A percentile compares a stretch with the other conserved stretches of the same genome.
Conservation (phyloP, 2,888 invertebrate species). For the Oligia strigilis region DNA sequence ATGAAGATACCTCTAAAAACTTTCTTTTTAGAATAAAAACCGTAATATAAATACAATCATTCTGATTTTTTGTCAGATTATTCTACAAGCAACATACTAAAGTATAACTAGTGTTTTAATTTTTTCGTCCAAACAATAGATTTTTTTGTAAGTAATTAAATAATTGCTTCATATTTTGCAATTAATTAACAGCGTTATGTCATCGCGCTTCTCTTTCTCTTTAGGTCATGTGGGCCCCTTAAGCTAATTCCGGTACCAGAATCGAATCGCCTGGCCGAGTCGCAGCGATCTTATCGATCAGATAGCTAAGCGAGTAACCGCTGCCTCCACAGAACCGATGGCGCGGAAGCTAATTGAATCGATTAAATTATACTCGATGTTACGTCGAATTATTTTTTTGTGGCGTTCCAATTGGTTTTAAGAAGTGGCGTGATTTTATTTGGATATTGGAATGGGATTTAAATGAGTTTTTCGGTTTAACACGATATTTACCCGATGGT, state of each 20-base stretch:
- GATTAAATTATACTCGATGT: slow-evolving; percentile 34
- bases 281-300: slow-evolving; percentile 24
- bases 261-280: not conserved
- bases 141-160: too few species aligned
- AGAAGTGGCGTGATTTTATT: slow-evolving; percentile 14
- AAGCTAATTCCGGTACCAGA: slow-evolving; percentile 3
- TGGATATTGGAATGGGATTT: not conserved
- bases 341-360: slow-evolving; percentile 39
- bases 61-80: too few species aligned
- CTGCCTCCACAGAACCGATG: slow-evolving; percentile 34
- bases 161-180: too few species aligned
- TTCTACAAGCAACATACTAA: too few species aligned
- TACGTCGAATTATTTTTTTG: slow-evolving; percentile 20
- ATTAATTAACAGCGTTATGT: too few species aligned
- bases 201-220: too few species aligned
- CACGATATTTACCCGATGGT: not conserved
- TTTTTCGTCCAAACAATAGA: too few species aligned
- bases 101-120: too few species aligned
- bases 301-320: slow-evolving; percentile 31
- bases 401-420: slow-evolving; percentile 6
- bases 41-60: too few species aligned
- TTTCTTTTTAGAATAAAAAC: too few species aligned
- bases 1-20: too few species aligned
- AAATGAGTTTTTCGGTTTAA: not conserved
- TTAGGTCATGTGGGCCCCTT: not conserved